Evolutionary conservation across 2,113 vertebrate genomes (phyloP).

Genomic region (Rhabdomys dilectus): DNA sequence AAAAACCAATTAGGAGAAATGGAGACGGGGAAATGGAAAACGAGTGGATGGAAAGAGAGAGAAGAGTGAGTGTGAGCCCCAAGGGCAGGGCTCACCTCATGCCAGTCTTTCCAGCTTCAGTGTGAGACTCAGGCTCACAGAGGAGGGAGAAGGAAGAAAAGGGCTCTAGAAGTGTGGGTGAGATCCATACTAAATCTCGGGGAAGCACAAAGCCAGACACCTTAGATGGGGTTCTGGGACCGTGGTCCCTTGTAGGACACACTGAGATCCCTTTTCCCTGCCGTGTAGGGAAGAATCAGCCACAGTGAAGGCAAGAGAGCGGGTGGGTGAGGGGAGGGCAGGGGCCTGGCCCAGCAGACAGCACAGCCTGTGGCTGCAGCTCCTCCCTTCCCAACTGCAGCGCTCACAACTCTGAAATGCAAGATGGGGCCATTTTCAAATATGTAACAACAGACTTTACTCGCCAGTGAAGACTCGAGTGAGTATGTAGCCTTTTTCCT

Average conservation of each 20-base stretch:
- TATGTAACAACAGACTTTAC: background rate
- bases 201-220: background rate
- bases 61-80: background rate
- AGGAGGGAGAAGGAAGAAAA: background rate
- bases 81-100: background rate
- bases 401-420: background rate
- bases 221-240: background rate
- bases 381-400: background rate
- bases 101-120: background rate
- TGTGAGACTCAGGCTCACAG: background rate
- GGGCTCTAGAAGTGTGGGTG: background rate
- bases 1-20: slow-evolving; percentile 1
- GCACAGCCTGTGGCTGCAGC: fast-evolving
- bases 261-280: background rate
- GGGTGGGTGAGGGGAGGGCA: fast-evolving
- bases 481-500: background rate
- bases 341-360: background rate
- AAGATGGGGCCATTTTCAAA: background rate
- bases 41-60: background rate
- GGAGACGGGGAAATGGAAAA: background rate
- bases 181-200: background rate
- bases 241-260: background rate
- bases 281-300: background rate
- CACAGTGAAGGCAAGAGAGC: background rate
- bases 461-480: background rate